Evolutionary conservation across 2,797 vertebrate genomes (phyloP).

Genomic region (Malurus splendens): DNA sequence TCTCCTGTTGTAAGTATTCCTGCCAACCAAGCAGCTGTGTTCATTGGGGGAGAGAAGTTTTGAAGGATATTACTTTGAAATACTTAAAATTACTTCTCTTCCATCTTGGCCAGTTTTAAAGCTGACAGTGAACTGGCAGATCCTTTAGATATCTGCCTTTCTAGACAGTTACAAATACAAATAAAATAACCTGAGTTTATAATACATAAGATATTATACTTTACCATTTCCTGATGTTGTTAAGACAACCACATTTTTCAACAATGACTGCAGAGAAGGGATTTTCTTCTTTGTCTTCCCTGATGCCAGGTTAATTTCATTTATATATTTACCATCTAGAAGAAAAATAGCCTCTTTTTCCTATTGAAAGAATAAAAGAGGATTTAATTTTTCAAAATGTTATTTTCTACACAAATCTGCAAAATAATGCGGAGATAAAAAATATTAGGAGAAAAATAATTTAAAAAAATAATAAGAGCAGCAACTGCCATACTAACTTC

Average conservation of each 20-base stretch:
- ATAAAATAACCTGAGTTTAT: background rate
- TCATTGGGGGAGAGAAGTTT: background rate
- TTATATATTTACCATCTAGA: slow-evolving; percentile 84
- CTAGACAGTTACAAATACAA: background rate
- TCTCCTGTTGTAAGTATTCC: slow-evolving; percentile 86
- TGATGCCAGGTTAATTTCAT: slow-evolving; percentile 87
- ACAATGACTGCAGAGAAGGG: slow-evolving; percentile 80
- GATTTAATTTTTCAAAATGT: background rate
- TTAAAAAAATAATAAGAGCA: background rate
- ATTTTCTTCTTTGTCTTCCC: slow-evolving; percentile 89
- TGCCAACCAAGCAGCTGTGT: slow-evolving; percentile 85
- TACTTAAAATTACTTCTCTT: background rate
- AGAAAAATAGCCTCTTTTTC: slow-evolving; percentile 91
- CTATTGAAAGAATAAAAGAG: slow-evolving; percentile 61
- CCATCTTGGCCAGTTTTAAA: background rate
- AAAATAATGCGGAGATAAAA: background rate
- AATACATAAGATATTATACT: slow-evolving; percentile 15
- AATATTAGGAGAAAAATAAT: background rate
- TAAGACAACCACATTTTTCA: slow-evolving; percentile 81
- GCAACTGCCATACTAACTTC: background rate
- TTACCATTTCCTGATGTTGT: slow-evolving; percentile 84
- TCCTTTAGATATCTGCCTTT: background rate
- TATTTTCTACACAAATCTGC: background rate
- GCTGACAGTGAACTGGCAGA: background rate
- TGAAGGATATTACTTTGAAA: background rate